A percentile compares a stretch with the other conserved stretches of the same genome.
phyloP scores from a whole-genome alignment of 1,140 invertebrate genomes.

The Plodia interpunctella region DNA sequence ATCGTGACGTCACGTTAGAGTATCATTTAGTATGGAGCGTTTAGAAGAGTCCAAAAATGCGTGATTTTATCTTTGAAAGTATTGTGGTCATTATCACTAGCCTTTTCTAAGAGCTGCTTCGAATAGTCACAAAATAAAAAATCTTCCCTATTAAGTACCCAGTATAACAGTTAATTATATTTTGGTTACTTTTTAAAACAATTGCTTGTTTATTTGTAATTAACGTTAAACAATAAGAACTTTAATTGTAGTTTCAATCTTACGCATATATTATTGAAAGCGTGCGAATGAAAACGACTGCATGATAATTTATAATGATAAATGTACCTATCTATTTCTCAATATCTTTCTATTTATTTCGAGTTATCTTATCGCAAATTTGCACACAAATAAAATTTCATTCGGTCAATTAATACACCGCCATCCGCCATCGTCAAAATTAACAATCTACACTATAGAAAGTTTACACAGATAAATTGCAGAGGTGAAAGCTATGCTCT shows the following conservation, averaged over 20 bases:
- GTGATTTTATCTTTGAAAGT: too few species aligned
- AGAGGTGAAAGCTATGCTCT: conserved; percentile 36
- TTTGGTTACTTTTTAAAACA: neutral
- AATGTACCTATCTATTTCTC: too few species aligned
- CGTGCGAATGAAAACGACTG: neutral
- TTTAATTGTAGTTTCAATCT: neutral
- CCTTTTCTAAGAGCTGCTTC: too few species aligned
- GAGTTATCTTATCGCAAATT: neutral
- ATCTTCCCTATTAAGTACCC: too few species aligned
- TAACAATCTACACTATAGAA: conserved; percentile 44
- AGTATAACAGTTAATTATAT: too few species aligned
- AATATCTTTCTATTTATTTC: too few species aligned
- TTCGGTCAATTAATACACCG: conserved; percentile 6
- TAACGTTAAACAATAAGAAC: neutral
- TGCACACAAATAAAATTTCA: neutral
- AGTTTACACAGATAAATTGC: conserved; percentile 31
- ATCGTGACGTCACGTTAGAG: too few species aligned
- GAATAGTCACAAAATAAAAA: too few species aligned
- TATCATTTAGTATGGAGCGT: too few species aligned
- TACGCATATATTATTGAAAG: neutral
- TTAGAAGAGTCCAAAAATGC: too few species aligned
- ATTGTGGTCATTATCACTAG: too few species aligned
- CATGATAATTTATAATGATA: too few species aligned
- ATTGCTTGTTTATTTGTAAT: neutral
- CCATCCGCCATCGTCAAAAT: conserved; percentile 27